Conservation (phyloP, 1,140 invertebrate species). For the Berghia stephanieae region DNA sequence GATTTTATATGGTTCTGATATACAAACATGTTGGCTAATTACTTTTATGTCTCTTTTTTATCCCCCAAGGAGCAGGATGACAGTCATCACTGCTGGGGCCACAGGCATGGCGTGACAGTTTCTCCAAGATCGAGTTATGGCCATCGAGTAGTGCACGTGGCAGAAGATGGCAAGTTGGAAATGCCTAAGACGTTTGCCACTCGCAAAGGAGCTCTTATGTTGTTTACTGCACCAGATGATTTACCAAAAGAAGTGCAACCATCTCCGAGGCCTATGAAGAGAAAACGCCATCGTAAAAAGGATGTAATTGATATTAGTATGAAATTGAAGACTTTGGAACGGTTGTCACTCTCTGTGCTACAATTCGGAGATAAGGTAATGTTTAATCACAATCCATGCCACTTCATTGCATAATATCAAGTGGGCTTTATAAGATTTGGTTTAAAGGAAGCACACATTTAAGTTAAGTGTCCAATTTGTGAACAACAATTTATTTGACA, state of each 20-base stretch:
- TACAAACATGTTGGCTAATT: not conserved
- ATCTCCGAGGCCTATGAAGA: conserved; percentile 16
- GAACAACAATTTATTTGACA: too few relatives aligned
- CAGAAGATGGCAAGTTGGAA: conserved; percentile 43
- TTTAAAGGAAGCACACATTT: not conserved
- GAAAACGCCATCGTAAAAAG: conserved; percentile 33
- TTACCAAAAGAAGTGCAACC: conserved; percentile 30
- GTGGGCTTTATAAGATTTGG: too few relatives aligned
- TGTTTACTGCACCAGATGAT: conserved; percentile 55
- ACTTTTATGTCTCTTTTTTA: not conserved
- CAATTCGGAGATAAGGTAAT: conserved; percentile 60
- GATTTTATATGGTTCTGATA: not conserved
- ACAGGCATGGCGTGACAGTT: conserved; percentile 57
- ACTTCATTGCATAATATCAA: too few relatives aligned
- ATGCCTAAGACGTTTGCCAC: conserved; percentile 59
- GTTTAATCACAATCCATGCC: not conserved
- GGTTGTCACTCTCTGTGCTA: conserved; percentile 56
- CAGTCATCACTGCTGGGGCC: conserved; percentile 29
- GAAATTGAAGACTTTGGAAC: conserved; percentile 54
- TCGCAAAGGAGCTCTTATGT: conserved; percentile 55
- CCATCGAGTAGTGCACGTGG: not conserved
- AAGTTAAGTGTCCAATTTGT: too few relatives aligned
- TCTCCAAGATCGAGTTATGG: conserved; percentile 27
- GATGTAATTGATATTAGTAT: conserved; percentile 51
- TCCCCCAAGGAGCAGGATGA: too few relatives aligned